phyloP scores from a whole-genome alignment of 2,797 vertebrate species.

The Melanotaenia maccullochi region DNA sequence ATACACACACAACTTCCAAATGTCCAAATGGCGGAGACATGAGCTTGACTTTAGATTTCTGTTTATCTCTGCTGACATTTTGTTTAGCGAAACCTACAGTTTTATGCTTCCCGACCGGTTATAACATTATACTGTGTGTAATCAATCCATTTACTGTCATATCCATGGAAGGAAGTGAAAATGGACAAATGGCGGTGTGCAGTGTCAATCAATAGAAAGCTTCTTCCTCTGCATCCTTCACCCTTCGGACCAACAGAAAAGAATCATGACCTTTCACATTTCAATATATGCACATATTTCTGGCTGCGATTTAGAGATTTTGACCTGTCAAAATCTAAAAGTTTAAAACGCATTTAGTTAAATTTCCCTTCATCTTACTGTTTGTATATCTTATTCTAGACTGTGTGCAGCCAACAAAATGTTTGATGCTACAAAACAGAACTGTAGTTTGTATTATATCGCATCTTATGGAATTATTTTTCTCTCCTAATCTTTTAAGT shows the following conservation, averaged over 20 bases:
- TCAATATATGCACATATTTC: slow-evolving; percentile 15
- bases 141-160: slow-evolving; percentile 44
- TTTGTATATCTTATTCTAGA: background rate
- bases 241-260: slow-evolving; percentile 48
- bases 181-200: slow-evolving; percentile 57
- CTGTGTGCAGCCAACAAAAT: background rate
- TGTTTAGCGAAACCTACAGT: slow-evolving; percentile 49
- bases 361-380: background rate
- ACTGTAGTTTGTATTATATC: background rate
- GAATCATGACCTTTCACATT: slow-evolving; percentile 38
- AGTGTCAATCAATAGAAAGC: slow-evolving; percentile 67
- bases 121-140: slow-evolving; percentile 16
- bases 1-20: slow-evolving; percentile 40
- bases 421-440: background rate
- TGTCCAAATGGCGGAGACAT: slow-evolving; percentile 35
- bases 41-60: slow-evolving; percentile 33
- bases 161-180: slow-evolving; percentile 52
- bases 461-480: background rate
- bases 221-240: slow-evolving; percentile 51
- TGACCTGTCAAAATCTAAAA: background rate
- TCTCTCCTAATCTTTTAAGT: background rate
- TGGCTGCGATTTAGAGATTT: background rate
- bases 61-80: slow-evolving; percentile 57
- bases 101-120: slow-evolving; percentile 40
- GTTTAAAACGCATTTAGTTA: background rate